Base-by-base conservation (phyloP, 1,140 invertebrate genomes). In the Muscidifurax raptorellus region DNA sequence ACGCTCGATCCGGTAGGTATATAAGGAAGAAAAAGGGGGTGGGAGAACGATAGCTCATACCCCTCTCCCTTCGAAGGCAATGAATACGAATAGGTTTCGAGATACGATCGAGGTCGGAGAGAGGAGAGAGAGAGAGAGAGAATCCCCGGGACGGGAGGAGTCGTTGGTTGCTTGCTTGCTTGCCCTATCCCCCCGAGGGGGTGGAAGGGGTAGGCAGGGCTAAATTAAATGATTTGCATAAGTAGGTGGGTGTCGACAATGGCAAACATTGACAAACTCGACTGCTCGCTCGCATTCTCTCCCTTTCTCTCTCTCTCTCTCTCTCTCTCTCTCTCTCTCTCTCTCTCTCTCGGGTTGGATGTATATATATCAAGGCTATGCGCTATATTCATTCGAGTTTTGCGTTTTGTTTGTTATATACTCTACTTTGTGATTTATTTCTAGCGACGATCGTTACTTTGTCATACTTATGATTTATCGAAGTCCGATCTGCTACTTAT, bases 161-260 rank as follows among this genome's bases (percentile, higher is more conserved):
- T 59, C 52, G 52, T 69, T 69, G 66, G 0, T 40, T 40, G 36
- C 36, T 40, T 40, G 36, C 36, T 40, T 40, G 36, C 36, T 12
- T 40, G 36, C 36, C 36, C 36, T 40, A 10, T 40, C 7, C 36
- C 66, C 66, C 66, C 66, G 66, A 69, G 66, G 27, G 76, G 28
- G 30, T n/a, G 66, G 66, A 59, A 76, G 40, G 25, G 67, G 72
- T 85, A 87, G 87, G 86, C 87, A 90, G 90, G 90, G 92, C 90
- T 93, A 93, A 93, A 93, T 93, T 93, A 93, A 93, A 93, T 93
- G 91, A 93, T 93, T 93, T 93, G 91, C 92, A 93, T 93, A 93
- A 93, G 92, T 93, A 93, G 92, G 92, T 93, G 92, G 92, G 92
- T 93, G 92, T 93, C 91, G 91, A 93, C 92, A 93, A 90, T 91